Percentiles rank a stretch among this genome's conserved stretches.
Conservation (phyloP, 2,113 vertebrate genomes). For the Coturnix japonica region DNA sequence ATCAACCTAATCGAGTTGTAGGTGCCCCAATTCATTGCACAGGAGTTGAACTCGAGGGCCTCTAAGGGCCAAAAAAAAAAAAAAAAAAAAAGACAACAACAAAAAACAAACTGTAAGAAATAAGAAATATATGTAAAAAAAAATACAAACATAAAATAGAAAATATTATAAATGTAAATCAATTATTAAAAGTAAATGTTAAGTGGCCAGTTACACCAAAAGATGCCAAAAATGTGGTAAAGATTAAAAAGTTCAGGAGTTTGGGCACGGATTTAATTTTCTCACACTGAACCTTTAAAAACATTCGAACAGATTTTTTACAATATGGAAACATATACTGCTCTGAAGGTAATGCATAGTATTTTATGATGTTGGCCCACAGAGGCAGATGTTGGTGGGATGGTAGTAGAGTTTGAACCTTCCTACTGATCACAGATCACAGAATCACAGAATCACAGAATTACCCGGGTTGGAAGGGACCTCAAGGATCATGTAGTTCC, state of each 20-base stretch:
- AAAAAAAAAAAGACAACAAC: neutral
- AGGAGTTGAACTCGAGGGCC: too few relatives aligned
- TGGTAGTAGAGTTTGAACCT: neutral
- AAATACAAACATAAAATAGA: neutral
- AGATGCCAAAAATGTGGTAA: neutral
- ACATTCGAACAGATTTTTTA: neutral
- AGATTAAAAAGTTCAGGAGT: neutral
- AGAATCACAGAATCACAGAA: too few relatives aligned
- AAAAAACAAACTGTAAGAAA: neutral
- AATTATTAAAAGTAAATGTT: neutral
- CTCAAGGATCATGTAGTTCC: too few relatives aligned
- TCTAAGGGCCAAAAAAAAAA: too few relatives aligned
- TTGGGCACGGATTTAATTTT: neutral
- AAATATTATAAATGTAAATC: neutral
- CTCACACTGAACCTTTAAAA: neutral
- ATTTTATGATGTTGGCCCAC: neutral
- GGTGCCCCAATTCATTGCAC: too few relatives aligned
- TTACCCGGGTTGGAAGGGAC: too few relatives aligned
- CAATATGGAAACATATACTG: neutral
- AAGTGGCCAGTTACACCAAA: neutral
- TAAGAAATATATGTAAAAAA: neutral
- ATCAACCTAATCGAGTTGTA: too few relatives aligned
- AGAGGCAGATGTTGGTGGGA: neutral
- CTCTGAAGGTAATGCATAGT: neutral
- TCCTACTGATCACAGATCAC: too few relatives aligned